Evolutionary conservation across 2,797 vertebrate species (phyloP), one percentile per base, ranked within the genome.

Genomic region (Spondyliosoma cantharus): DNA sequence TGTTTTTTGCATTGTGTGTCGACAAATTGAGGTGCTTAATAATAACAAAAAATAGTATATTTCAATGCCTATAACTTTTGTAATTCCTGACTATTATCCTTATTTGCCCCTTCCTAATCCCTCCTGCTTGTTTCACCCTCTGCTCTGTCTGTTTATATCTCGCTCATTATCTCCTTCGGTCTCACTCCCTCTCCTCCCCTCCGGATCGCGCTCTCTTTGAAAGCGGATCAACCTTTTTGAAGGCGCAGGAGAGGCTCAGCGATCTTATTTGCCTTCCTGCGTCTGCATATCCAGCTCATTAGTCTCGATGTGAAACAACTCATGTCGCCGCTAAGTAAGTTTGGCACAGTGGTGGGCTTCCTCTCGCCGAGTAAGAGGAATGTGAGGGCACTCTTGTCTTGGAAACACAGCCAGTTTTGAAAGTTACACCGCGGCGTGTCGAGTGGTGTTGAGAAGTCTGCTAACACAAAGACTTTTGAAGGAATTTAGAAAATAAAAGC

Each of bases 301-400:
- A 85, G 71, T n/a, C 61, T 54, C 42, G 58, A 77, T 67, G 85
- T 69, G 59, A 58, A 80, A 78, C 79, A 74, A 72, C 49, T 74
- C 75, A 11, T 79, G 85, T 70, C 75, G 8, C 32, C 32, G 32
- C 32, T 37, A 62, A 74, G 52, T 61, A 71, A 69, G 69, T 81
- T 50, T 72, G 81, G n/a, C 58, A 52, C 46, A 24, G 64, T 3
- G 1, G 7, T 19, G 52, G 4, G 37, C 22, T 42, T 74, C 58
- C 56, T 71, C 22, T 42, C 58, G 9, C 52, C 12, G 52, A 19
- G 45, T 14, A 16, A 3, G 4, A 58, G 69, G 52, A 68, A 16
- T 50, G 3, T 25, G n/a, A 27, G 24, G 73, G 32, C 45, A 0
- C 53, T 2, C 22, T n/a, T 25, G 25, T 58, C 37, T 22, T 58